Percentiles rank a stretch among this genome's conserved stretches.
Evolutionary conservation across 2,113 vertebrate genomes (phyloP).

Genomic region (Leucopsar rothschildi): DNA sequence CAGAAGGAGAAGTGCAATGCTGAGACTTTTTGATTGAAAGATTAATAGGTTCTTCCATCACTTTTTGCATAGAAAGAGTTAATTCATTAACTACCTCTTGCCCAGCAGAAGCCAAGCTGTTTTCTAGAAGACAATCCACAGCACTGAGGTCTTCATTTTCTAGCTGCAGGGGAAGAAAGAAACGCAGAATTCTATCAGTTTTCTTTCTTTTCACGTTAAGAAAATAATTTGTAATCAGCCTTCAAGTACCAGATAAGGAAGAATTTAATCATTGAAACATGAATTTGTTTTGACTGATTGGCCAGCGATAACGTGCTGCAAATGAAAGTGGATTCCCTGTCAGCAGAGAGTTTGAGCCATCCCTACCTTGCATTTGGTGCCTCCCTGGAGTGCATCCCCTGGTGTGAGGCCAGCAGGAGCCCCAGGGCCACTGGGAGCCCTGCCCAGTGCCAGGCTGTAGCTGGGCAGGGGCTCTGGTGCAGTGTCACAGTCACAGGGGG

Average conservation of each 20-base stretch:
- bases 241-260: not conserved
- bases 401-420: constrained; percentile 38
- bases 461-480: constrained; percentile 65
- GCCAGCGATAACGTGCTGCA: not conserved
- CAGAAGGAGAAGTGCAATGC: not conserved
- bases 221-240: not conserved
- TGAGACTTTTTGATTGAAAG: constrained; percentile 75
- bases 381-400: constrained; percentile 64
- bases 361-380: constrained; percentile 76
- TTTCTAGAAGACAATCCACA: constrained; percentile 49
- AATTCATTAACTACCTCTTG: constrained; percentile 60
- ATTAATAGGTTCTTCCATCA: constrained; percentile 81
- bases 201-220: not conserved
- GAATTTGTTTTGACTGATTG: not conserved
- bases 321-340: not conserved
- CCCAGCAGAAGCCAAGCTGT: not conserved
- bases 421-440: constrained; percentile 45
- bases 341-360: not conserved
- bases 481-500: constrained; percentile 57
- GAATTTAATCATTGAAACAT: not conserved
- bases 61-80: constrained; percentile 67
- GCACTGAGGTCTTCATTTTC: constrained; percentile 68
- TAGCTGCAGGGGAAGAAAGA: constrained; percentile 48
- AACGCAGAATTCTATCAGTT: not conserved
- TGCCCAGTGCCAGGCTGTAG: constrained; percentile 34